Conservation (phyloP, 2,113 vertebrate genomes). For the Oxyruncus cristatus region DNA sequence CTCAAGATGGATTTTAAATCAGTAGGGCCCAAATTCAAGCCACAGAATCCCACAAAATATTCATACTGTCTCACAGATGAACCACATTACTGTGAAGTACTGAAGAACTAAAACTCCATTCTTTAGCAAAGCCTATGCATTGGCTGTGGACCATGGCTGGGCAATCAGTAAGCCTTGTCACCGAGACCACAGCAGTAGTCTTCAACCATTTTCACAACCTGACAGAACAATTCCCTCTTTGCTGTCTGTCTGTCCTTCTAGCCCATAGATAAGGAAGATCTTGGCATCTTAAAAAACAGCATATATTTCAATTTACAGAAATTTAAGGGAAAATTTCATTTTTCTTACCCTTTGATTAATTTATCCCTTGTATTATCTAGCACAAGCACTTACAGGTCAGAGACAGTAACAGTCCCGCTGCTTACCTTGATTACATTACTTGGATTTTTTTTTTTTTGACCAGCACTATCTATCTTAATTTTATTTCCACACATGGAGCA, state of each 20-base stretch:
- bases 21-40: not conserved
- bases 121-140: not conserved
- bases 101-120: not conserved
- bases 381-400: not conserved
- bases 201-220: not conserved
- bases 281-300: not conserved
- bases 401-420: not conserved
- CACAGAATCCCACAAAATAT: not conserved
- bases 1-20: not conserved
- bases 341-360: not conserved
- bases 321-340: not conserved
- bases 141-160: not conserved
- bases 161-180: not conserved
- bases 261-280: not conserved
- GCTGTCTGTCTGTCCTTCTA: not conserved
- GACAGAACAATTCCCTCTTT: not conserved
- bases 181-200: not conserved
- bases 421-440: not conserved
- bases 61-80: not conserved
- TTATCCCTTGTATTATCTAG: not conserved
- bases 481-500: not conserved
- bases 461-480: not conserved
- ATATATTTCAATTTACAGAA: not conserved
- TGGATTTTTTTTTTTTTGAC: not conserved
- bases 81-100: not conserved